phyloP scores from a whole-genome alignment of 1,140 invertebrate species.

The Drosophila equinoxialis region DNA sequence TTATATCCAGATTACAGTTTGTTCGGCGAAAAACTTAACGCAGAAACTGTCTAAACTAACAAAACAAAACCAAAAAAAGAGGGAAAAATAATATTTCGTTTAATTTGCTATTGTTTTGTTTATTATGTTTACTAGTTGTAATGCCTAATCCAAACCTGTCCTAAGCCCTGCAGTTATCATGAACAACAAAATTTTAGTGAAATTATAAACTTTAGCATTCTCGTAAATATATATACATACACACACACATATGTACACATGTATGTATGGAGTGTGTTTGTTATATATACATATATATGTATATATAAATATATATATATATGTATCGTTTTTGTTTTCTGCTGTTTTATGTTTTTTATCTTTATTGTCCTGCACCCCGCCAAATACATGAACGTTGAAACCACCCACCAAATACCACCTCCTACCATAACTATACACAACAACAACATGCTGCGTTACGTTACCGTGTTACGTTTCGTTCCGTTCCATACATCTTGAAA shows the following conservation, averaged over 20 bases:
- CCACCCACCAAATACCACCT: slow-evolving; percentile 27
- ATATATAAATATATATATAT: not conserved
- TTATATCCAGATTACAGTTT: slow-evolving; percentile 28
- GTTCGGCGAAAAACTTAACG: slow-evolving; percentile 77
- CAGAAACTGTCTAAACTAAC: slow-evolving; percentile 33
- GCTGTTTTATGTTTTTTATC: slow-evolving; percentile 47
- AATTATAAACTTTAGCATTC: slow-evolving; percentile 56
- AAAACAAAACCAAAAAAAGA: slow-evolving; percentile 21
- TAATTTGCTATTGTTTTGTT: slow-evolving; percentile 15
- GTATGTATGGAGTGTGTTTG: not conserved
- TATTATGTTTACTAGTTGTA: slow-evolving; percentile 27
- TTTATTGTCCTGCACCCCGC: slow-evolving; percentile 66
- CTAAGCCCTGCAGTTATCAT: slow-evolving; percentile 43
- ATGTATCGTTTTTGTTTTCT: slow-evolving; percentile 47
- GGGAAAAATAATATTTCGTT: slow-evolving; percentile 31
- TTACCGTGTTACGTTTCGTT: too few relatives aligned
- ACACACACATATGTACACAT: not conserved
- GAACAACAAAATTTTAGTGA: slow-evolving; percentile 47
- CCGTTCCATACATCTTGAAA: slow-evolving; percentile 37
- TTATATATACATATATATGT: not conserved
- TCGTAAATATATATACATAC: slow-evolving; percentile 19
- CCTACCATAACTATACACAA: slow-evolving; percentile 42
- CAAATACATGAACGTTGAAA: slow-evolving; percentile 39
- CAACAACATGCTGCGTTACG: slow-evolving; percentile 39
- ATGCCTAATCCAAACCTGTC: slow-evolving; percentile 9